A percentile compares a stretch with the other conserved stretches of the same genome.
Conservation (phyloP, 2,797 vertebrate genomes). For the Otus scops region DNA sequence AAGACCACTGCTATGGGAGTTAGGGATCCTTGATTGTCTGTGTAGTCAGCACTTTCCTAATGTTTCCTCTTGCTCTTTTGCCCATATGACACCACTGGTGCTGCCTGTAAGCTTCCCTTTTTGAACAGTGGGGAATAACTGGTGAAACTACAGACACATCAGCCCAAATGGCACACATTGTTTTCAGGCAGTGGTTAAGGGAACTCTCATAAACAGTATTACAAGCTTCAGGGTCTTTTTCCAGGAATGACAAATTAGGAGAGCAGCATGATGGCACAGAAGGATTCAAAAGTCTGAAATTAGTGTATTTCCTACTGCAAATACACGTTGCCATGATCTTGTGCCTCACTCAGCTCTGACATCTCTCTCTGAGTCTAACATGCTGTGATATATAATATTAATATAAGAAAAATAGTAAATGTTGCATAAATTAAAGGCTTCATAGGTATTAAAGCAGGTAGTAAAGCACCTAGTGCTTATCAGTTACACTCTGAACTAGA, state of each 20-base stretch:
- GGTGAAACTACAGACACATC: background rate
- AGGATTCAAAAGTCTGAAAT: background rate
- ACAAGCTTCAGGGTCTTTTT: background rate
- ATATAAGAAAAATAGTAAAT: background rate
- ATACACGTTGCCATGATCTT: background rate
- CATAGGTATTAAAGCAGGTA: background rate
- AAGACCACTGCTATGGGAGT: background rate
- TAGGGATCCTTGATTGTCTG: background rate
- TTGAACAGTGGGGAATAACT: background rate
- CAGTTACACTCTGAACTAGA: background rate
- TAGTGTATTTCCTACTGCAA: background rate
- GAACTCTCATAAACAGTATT: background rate
- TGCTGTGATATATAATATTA: accelerated
- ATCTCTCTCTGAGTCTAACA: background rate
- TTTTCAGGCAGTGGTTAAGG: background rate
- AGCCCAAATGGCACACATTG: background rate
- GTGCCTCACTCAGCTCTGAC: background rate
- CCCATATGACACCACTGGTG: background rate
- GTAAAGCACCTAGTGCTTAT: background rate
- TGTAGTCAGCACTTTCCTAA: background rate
- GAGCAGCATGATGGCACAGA: background rate
- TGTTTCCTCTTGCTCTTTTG: background rate
- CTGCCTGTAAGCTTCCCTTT: background rate
- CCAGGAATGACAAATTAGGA: background rate
- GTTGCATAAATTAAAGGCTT: background rate